Percentiles rank a stretch among this genome's conserved stretches.
Conservation (phyloP, 2,113 vertebrate species). For the Eurystomus gularis region DNA sequence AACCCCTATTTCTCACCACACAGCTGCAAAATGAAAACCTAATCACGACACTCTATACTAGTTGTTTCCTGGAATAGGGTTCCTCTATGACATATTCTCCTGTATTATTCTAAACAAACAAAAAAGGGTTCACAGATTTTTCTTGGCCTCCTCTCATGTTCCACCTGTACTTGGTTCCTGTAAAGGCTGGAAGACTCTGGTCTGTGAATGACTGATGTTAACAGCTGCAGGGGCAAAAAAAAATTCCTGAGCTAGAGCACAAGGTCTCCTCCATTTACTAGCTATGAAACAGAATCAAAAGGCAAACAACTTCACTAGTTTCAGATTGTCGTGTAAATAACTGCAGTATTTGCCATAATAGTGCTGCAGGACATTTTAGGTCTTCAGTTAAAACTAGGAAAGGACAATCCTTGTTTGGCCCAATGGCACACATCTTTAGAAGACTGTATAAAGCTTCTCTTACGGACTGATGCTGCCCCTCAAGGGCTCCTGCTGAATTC, state of each 20-base stretch:
- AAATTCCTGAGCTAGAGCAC: not conserved
- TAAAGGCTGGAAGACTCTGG: not conserved
- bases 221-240: not conserved
- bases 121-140: not conserved
- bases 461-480: not conserved
- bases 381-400: not conserved
- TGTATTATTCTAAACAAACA: not conserved
- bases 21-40: not conserved
- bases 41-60: accelerated
- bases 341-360: not conserved
- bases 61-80: not conserved
- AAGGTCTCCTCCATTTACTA: not conserved
- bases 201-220: not conserved
- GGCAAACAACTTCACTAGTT: not conserved
- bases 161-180: not conserved
- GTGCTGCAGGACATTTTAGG: not conserved
- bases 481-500: not conserved
- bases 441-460: not conserved
- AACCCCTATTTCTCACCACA: not conserved
- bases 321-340: not conserved
- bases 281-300: not conserved
- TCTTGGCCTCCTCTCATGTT: not conserved
- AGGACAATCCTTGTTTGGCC: not conserved
- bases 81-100: not conserved
- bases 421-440: not conserved